Percentiles rank a stretch among this genome's conserved stretches.
Evolutionary conservation across 1,140 invertebrate genomes (phyloP).

Genomic region (Drosophila baimaii): DNA sequence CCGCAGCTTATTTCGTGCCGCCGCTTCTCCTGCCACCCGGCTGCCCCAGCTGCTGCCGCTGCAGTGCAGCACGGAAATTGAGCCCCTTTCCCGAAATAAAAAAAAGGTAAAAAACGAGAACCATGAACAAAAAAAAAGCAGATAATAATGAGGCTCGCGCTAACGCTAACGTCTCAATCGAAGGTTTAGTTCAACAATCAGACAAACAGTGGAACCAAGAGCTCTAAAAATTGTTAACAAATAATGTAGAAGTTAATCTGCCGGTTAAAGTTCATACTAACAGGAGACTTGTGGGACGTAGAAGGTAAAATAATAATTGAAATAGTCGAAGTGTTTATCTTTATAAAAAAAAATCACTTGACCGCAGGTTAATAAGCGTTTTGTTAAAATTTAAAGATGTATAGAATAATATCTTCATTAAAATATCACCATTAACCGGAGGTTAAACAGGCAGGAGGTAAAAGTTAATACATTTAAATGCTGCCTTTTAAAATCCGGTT

Average conservation of each 20-base stretch:
- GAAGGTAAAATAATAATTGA: no score
- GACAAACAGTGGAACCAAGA: slow-evolving; percentile 53
- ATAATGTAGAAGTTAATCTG: background rate
- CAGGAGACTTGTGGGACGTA: no score
- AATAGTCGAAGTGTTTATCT: no score
- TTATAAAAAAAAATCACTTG: no score
- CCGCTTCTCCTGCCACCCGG: slow-evolving; percentile 13
- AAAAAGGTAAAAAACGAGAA: slow-evolving; percentile 14
- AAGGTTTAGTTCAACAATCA: slow-evolving; percentile 64
- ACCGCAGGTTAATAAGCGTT: no score
- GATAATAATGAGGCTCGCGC: slow-evolving; percentile 72
- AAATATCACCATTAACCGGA: background rate
- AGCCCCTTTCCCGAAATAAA: slow-evolving; percentile 41
- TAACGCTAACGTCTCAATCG: slow-evolving; percentile 76
- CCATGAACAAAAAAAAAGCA: slow-evolving; percentile 34
- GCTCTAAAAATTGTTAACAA: no score
- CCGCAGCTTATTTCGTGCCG: slow-evolving; percentile 21
- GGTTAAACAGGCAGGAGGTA: background rate
- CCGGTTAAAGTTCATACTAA: background rate
- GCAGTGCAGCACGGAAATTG: slow-evolving; percentile 64
- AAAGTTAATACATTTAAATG: background rate
- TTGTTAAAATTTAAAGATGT: no score
- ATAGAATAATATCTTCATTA: background rate
- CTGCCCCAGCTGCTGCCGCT: slow-evolving; percentile 21
- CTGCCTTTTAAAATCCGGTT: no score